Conservation (phyloP, 2,888 invertebrate genomes). For the Danaus chrysippus region DNA sequence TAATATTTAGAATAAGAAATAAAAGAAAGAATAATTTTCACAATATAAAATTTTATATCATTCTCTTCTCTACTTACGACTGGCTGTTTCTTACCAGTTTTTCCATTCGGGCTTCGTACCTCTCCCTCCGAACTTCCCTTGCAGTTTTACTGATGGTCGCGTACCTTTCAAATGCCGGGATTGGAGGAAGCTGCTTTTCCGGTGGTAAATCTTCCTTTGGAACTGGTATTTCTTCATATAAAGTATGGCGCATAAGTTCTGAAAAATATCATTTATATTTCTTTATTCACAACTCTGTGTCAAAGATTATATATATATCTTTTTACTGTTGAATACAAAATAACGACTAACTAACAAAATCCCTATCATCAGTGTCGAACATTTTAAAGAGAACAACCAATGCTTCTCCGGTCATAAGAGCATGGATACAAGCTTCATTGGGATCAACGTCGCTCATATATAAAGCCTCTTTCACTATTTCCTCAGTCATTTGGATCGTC, state of each 20-base stretch:
- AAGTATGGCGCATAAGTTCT: conserved; percentile 57
- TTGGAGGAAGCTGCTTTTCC: conserved; percentile 61
- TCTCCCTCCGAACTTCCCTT: conserved; percentile 59
- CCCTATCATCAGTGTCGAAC: conserved; percentile 53
- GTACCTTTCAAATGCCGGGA: conserved; percentile 66
- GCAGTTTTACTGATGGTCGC: conserved; percentile 64
- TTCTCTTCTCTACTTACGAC: too few species aligned
- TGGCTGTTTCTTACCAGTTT: conserved; percentile 46
- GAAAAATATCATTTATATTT: not conserved
- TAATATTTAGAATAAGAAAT: too few species aligned
- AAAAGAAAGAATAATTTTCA: too few species aligned
- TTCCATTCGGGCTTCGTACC: conserved; percentile 55
- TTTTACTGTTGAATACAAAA: not conserved
- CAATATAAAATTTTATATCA: too few species aligned
- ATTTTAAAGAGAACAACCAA: conserved; percentile 67
- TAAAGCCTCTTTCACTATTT: conserved; percentile 48
- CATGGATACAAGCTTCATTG: conserved; percentile 65
- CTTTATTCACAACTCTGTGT: not conserved
- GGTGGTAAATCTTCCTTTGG: conserved; percentile 66
- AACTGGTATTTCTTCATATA: conserved; percentile 66
- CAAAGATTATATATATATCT: not conserved
- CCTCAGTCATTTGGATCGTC: conserved; percentile 48
- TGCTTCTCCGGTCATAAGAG: conserved; percentile 51
- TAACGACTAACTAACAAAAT: conserved; percentile 57
- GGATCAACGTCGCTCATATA: conserved; percentile 72